Evolutionary conservation across 2,797 vertebrate species (phyloP).

Genomic region (Cossypha polioptera): DNA sequence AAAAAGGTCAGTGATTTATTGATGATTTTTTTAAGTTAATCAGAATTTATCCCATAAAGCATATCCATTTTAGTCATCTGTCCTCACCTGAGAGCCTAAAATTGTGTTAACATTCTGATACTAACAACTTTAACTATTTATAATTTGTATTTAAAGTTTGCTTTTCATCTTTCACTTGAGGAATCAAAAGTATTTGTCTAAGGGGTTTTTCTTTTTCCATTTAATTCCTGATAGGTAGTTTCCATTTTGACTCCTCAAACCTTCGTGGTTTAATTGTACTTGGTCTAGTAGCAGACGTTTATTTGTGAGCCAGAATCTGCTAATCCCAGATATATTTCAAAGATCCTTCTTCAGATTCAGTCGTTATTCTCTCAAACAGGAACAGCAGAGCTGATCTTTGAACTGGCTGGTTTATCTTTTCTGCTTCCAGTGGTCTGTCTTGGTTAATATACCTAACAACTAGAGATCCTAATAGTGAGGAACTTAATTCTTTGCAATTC

Average conservation of each 20-base stretch:
- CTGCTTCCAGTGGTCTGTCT: neutral
- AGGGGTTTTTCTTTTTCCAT: neutral
- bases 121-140: neutral
- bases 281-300: neutral
- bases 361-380: neutral
- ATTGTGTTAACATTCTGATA: neutral
- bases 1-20: neutral
- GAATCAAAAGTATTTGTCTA: neutral
- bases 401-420: neutral
- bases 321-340: neutral
- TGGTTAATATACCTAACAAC: neutral
- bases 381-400: neutral
- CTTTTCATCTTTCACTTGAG: neutral
- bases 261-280: neutral
- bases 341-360: neutral
- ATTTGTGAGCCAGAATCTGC: neutral
- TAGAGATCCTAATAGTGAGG: neutral
- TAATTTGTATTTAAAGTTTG: neutral
- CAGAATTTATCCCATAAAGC: neutral
- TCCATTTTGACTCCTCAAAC: neutral
- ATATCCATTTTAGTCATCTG: neutral
- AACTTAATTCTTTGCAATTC: neutral
- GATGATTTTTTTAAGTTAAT: neutral
- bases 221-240: neutral
- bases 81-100: neutral